These are phyloP conservation scores for Cinclus mexicanus DNA, from an alignment of 2,113 vertebrate genomes.

Conservation along the genomic window DNA sequence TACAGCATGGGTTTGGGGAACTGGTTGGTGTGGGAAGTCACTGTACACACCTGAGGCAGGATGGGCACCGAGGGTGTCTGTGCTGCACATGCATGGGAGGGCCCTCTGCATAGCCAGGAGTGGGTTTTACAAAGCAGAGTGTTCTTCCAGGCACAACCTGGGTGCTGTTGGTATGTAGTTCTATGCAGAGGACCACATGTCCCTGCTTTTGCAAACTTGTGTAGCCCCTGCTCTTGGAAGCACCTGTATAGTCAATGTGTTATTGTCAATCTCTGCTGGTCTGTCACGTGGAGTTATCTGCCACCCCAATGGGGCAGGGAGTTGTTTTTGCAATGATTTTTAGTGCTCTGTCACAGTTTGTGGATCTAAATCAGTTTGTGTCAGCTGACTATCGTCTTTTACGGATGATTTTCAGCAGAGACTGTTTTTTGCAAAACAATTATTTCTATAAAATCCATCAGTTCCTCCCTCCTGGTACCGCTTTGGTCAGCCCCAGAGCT, in stretches of 20 bases:
- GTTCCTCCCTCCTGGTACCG: accelerated
- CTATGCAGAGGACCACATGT: accelerated
- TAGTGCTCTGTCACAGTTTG: neutral
- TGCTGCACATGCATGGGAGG: accelerated
- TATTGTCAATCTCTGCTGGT: neutral
- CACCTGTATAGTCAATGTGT: neutral
- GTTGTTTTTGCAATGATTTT: neutral
- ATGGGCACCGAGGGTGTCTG: accelerated
- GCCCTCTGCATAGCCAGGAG: neutral
- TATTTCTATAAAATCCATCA: neutral
- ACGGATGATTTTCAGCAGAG: neutral
- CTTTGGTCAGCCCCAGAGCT: neutral
- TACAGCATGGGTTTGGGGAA: neutral
- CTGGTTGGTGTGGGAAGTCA: neutral
- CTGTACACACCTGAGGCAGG: neutral
- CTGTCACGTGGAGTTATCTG: neutral
- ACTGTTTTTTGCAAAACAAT: neutral
- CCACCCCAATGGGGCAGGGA: neutral
- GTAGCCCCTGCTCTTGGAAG: neutral
- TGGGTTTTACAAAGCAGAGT: neutral
- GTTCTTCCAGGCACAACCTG: neutral
- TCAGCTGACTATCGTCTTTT: neutral
- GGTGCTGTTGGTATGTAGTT: accelerated
- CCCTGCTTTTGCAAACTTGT: neutral
- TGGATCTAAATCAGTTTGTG: neutral